Evolutionary conservation across 1,140 invertebrate genomes (phyloP), one percentile per base, ranked within the genome.

Genomic region (Euura lappo): DNA sequence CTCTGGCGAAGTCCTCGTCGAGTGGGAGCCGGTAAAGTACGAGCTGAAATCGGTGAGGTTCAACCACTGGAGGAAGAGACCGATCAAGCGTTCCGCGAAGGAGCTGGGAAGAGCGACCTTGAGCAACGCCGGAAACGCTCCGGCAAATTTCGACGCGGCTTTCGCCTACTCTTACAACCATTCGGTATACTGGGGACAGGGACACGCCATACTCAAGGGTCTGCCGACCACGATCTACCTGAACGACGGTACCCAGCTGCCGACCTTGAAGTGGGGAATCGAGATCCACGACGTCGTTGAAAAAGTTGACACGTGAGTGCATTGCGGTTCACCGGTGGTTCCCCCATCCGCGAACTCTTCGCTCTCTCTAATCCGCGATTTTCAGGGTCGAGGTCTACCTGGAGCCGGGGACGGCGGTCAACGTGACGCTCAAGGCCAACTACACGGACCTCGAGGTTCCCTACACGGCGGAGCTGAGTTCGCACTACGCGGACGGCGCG

Each of bases 21-120:
- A 95, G 84, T 92, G 91, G 0, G 94, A 96, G 83, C 94, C 94
- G 5, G 88, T 91, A 13, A 89, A 88, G 70, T 96, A 96, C 80
- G 93, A 94, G 80, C 80, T 96, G 74, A 91, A 87, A 51, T 84
- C 89, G 51, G 90, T 94, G 2, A 91, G 91, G 73, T 88, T 94
- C 68, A 91, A 92, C 75, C 82, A 88, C 70, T 80, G 82, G 68
- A 91, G 91, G 65, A 88, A 89, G 72, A 88, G 89, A 42, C 84
- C 90, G 2, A 73, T 78, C 1, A 89, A 88, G 45, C 88, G 88
- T 64, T 88, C 89, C 60, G 82, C 86, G 1, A 85, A 85, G 68
- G 83, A 91, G 68, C 86, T 95, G 65, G 92, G 90, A 4, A 85
- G 90, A 70, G 88, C 90, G 7, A 88, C 90, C 11, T 87, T 96